Base-by-base conservation (phyloP, 2,888 invertebrate species). In the Anorthoa munda region DNA sequence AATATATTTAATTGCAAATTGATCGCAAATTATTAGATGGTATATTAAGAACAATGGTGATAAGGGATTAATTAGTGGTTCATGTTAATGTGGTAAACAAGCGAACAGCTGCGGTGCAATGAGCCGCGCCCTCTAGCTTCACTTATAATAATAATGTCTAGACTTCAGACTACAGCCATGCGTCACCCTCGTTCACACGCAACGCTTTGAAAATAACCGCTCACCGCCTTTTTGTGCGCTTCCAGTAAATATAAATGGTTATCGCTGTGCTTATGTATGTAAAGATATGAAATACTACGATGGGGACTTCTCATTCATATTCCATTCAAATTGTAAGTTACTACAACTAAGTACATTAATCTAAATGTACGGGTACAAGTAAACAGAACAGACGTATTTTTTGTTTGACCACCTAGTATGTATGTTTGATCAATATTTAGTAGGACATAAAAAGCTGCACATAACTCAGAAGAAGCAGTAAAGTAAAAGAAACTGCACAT, bases 131-230 rank as follows among this genome's bases (percentile, higher is more conserved):
- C 74, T 81, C 71, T 79, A 78, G 66, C 74, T 81, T 75, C 78
- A 80, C 80, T 84, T 85, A 83, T 86, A 86, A 90, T 89, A 90
- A 90, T 92, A 90, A 90, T 90, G 94, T 93, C 93, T 93, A 93
- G 94, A 93, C 94, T 88, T 78, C 81, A 88, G 88, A 92, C 92
- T 87, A 84, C 82, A 87, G 87, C 88, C 86, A 90, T 93, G 94
- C 94, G 94, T 94, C 94, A 93, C 94, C 93, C 94, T 80, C 86
- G 84, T 93, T 94, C 95, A 92, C 95, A 94, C 95, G 95, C 95
- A 94, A 95, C 86, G 89, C 92, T 93, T 93, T 93, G 89, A 90
- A 91, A 92, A 91, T 89, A 91, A 91, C 90, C 92, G 91, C 92
- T 88, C 90, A 86, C 75, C 76, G 77, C 75, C 82, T 87, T 89